These are phyloP conservation scores for Lepilemur ruficaudatus DNA, from an alignment of 2,797 vertebrate genomes.

Conservation along the genomic window DNA sequence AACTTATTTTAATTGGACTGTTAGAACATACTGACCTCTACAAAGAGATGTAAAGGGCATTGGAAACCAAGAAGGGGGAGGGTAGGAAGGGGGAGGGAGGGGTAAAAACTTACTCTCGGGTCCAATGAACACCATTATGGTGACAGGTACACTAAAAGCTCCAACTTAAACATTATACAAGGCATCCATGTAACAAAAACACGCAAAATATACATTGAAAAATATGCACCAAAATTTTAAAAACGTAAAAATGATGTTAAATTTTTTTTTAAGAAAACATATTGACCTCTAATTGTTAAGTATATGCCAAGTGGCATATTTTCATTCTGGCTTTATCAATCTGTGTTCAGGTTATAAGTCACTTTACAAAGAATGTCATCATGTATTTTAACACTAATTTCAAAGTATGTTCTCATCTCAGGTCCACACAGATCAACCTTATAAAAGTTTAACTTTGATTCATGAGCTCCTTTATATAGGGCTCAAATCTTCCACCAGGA, in stretches of 20 bases:
- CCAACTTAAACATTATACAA: neutral
- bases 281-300: neutral
- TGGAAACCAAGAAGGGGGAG: neutral
- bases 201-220: neutral
- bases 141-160: neutral
- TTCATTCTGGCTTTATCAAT: slow-evolving; percentile 1
- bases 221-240: neutral
- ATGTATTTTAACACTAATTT: neutral
- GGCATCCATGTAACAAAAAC: neutral
- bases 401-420: neutral
- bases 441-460: slow-evolving; percentile 55
- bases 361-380: neutral
- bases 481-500: slow-evolving; percentile 39
- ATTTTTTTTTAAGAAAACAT: neutral
- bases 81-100: neutral
- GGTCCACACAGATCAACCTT: neutral
- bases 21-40: neutral
- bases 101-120: neutral
- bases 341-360: neutral
- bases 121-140: neutral
- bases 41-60: neutral
- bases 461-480: slow-evolving; percentile 59
- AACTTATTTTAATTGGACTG: neutral
- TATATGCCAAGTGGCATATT: neutral
- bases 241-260: neutral